These are phyloP conservation scores for Cephus rjabovi DNA, from an alignment of 2,888 invertebrate species.

Conservation along the genomic window DNA sequence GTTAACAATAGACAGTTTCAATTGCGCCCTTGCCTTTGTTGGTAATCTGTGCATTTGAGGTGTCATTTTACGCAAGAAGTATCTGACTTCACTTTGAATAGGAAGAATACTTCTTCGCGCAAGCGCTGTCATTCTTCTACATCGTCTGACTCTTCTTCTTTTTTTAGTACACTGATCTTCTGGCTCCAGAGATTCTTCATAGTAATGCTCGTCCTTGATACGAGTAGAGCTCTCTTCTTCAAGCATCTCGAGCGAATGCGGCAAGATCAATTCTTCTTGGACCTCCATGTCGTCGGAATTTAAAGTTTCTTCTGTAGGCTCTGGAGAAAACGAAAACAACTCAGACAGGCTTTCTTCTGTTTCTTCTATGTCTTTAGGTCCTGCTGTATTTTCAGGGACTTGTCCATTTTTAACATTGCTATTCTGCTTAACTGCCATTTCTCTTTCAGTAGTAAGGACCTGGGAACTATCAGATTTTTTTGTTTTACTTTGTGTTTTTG, in stretches of 20 bases:
- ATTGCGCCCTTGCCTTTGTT: slow-evolving; percentile 55
- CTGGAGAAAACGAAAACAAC: slow-evolving; percentile 38
- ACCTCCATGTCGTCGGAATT: slow-evolving; percentile 31
- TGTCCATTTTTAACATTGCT: slow-evolving; percentile 25
- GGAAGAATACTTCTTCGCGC: slow-evolving; percentile 57
- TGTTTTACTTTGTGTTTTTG: slow-evolving; percentile 18
- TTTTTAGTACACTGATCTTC: slow-evolving; percentile 19
- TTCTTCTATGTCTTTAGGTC: slow-evolving; percentile 5
- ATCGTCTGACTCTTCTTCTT: slow-evolving; percentile 16
- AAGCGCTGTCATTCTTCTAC: slow-evolving; percentile 39
- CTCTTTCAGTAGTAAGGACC: not conserved
- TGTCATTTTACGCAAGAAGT: slow-evolving; percentile 55
- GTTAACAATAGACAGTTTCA: slow-evolving; percentile 61
- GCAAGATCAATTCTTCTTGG: slow-evolving; percentile 36
- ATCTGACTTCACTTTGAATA: slow-evolving; percentile 53
- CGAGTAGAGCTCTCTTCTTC: slow-evolving; percentile 28
- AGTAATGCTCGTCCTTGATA: slow-evolving; percentile 35
- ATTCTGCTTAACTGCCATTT: not conserved
- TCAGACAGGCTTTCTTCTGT: slow-evolving; percentile 26
- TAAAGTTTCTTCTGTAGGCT: slow-evolving; percentile 24
- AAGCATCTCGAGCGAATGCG: slow-evolving; percentile 28
- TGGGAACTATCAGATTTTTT: slow-evolving; percentile 23
- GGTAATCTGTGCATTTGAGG: slow-evolving; percentile 60
- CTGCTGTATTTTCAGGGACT: not conserved
- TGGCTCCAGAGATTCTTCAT: slow-evolving; percentile 31